Evolutionary conservation across 2,888 invertebrate species (phyloP), one percentile per base, ranked within the genome.

Genomic region (Ectobius pallidus): DNA sequence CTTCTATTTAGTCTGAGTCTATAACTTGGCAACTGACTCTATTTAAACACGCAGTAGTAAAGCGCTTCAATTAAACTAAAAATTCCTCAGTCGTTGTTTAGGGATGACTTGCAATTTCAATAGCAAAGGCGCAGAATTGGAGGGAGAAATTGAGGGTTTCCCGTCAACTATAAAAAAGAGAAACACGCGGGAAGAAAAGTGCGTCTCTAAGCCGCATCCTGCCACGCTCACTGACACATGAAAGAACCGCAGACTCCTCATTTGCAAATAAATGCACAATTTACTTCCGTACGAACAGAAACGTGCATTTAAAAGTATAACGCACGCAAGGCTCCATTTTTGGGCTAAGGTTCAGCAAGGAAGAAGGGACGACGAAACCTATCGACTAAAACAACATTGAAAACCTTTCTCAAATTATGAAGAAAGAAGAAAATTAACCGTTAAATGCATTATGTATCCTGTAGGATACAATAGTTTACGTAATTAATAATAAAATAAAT

Each of bases 31-130:
- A 58, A 49, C 20, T 52, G 62, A 30, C 63, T 46, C 72, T 72
- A 72, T 74, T 72, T 72, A 58, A 74, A 69, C 65, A 70, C 44
- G 72, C 69, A 63, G 65, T 62, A 61, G 61, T n/a, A 71, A 71
- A 71, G 49, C 46, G 52, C n/a, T 30, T 49, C 61, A 74, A 69
- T 71, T 68, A 74, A 69, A 71, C 46, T 71, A 73, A 74, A 74
- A 74, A 74, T 69, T 74, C 69, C 49, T 42, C 34, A 44, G 68
- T 34, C 9, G 71, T 46, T 69, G 69, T 73, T 70, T 70, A 69
- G 69, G 27, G 25, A 69, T 58, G 69, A 62, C 62, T 72, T 69
- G 69, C 72, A 34, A 73, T 73, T 73, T 73, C 68, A 73, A 46
- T 73, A 69, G 69, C 22, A 69, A 69, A 55, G 39, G 70, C 63